A percentile compares a stretch with the other conserved stretches of the same genome.
Evolutionary conservation across 1,140 invertebrate genomes (phyloP).

Genomic region (Sycophila sp.): DNA sequence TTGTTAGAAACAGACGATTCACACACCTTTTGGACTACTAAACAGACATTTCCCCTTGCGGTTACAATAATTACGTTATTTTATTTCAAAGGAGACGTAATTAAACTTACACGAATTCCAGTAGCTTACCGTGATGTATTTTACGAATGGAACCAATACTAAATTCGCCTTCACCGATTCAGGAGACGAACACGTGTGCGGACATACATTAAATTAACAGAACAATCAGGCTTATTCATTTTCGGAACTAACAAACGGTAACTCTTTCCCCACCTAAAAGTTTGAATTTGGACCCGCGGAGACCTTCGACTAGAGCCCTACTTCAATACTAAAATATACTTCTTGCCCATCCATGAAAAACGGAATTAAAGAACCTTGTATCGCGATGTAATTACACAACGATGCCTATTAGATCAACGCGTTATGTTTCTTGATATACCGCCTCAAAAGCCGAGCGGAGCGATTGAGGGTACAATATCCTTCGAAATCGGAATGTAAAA

Average conservation of each 20-base stretch:
- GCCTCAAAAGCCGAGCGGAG: too few relatives aligned
- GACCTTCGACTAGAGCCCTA: constrained; percentile 16
- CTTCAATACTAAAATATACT: constrained; percentile 44
- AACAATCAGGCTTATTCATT: background rate
- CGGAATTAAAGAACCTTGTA: constrained; percentile 25
- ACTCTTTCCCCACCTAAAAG: too few relatives aligned
- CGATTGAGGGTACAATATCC: too few relatives aligned
- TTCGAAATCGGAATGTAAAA: too few relatives aligned
- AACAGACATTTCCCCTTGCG: background rate
- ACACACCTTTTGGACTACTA: background rate
- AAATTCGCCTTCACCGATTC: background rate
- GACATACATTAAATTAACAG: background rate
- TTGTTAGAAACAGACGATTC: background rate
- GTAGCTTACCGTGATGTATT: too few relatives aligned
- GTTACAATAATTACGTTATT: background rate
- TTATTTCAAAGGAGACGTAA: background rate
- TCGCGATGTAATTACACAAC: constrained; percentile 30
- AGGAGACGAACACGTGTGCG: background rate
- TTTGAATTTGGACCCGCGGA: too few relatives aligned
- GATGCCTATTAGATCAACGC: too few relatives aligned
- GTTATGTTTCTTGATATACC: too few relatives aligned
- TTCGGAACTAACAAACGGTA: too few relatives aligned
- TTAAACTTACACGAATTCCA: background rate
- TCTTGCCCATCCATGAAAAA: constrained; percentile 35
- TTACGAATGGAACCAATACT: background rate